A percentile compares a stretch with the other conserved stretches of the same genome.
These are phyloP conservation scores for Archilochus colubris DNA, from an alignment of 2,113 vertebrate species.

Conservation along the genomic window DNA sequence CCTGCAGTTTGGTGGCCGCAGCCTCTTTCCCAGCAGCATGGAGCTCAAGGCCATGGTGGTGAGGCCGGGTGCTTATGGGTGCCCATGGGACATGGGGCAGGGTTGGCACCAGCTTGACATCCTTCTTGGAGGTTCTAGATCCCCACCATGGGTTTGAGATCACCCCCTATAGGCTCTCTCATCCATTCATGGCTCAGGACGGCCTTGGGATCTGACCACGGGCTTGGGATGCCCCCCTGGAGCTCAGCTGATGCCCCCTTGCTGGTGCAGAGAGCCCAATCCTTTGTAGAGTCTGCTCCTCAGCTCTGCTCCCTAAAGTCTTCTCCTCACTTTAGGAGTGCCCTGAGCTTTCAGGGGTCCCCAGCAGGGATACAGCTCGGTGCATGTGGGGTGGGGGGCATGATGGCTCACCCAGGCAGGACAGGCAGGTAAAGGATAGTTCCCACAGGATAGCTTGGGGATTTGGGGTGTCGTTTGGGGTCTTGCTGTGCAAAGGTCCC, in stretches of 20 bases:
- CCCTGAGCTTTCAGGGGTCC: background rate
- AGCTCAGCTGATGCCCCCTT: background rate
- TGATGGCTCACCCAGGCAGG: fast-evolving
- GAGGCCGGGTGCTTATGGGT: background rate
- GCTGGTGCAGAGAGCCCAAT: fast-evolving
- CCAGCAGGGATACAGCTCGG: background rate
- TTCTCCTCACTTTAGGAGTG: fast-evolving
- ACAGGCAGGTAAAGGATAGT: background rate
- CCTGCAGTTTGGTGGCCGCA: constrained; percentile 87
- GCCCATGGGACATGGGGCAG: fast-evolving
- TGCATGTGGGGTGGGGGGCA: background rate
- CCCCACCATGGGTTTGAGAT: background rate
- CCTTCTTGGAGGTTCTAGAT: fast-evolving
- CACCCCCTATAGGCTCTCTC: too few relatives aligned
- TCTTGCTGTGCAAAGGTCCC: background rate
- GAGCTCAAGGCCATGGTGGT: constrained; percentile 97
- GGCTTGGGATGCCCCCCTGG: background rate
- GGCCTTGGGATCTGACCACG: background rate
- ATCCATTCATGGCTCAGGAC: too few relatives aligned
- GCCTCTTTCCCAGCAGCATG: constrained; percentile 87
- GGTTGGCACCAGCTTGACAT: background rate
- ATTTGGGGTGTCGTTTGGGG: background rate
- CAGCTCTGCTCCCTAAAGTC: background rate
- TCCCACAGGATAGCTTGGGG: fast-evolving
- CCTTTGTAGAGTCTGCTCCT: background rate